A percentile compares a stretch with the other conserved stretches of the same genome.
These are phyloP conservation scores for Lepus americanus DNA, from an alignment of 2,113 vertebrate species.

Conservation along the genomic window DNA sequence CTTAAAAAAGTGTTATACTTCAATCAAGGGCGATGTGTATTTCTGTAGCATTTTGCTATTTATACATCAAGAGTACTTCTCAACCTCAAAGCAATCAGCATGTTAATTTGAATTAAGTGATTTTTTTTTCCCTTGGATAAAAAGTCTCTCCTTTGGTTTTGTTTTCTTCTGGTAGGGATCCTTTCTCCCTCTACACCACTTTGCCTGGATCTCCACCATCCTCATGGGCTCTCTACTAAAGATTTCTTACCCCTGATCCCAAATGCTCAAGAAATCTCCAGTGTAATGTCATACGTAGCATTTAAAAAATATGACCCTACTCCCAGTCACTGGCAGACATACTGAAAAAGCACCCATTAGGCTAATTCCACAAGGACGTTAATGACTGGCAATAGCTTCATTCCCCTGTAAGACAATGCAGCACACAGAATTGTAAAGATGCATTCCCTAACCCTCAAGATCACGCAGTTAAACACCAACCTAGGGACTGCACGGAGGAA, in stretches of 20 bases:
- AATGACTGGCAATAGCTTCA: not conserved
- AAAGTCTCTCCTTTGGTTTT: not conserved
- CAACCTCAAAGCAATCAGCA: not conserved
- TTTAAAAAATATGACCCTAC: not conserved
- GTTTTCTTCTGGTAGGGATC: not conserved
- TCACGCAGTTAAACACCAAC: not conserved
- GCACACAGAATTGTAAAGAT: not conserved
- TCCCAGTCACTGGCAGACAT: not conserved
- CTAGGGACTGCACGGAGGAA: not conserved
- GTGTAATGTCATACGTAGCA: not conserved
- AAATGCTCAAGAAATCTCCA: not conserved
- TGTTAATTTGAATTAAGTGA: not conserved
- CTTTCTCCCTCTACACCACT: not conserved
- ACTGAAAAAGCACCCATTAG: not conserved
- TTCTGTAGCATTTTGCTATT: not conserved
- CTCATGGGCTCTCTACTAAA: not conserved
- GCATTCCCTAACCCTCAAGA: not conserved
- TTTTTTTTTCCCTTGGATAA: not conserved
- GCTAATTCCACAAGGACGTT: not conserved
- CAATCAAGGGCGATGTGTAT: not conserved
- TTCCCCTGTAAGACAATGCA: not conserved
- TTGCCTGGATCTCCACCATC: not conserved
- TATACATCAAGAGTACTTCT: not conserved
- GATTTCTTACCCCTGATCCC: not conserved
- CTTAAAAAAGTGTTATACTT: not conserved